Base-by-base conservation (phyloP, 2,888 invertebrate genomes). In the Hyposoter dolosus region DNA sequence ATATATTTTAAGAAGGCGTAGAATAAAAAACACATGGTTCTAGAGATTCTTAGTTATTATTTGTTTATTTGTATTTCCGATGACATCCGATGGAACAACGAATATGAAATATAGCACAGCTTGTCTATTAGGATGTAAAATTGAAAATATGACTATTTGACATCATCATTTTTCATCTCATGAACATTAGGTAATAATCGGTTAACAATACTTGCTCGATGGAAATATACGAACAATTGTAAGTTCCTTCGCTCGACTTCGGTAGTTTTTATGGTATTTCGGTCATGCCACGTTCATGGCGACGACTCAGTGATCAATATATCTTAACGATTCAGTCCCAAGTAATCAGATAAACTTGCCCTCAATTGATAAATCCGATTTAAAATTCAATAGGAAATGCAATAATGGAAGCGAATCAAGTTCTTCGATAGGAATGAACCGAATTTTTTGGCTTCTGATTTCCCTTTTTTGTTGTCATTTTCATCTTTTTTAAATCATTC, bases 361-460 rank as follows among this genome's bases (percentile, higher is more conserved):
- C 45, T 69, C 3, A 69, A 69, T 69, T 23, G 28, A 69, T 3
- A 28, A 15, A 23, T 45, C 23, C 43, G 17, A 69, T 60, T 60
- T 17, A 47, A 68, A 69, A 45, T 69, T 17, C 43, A 69, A 23
- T n/a, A 15, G n/a, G 0, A 69, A 68, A 17, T 68, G 19, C 10
- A 68, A 12, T 19, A 45, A 9, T 40, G 10, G 45, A 40, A 15
- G 1, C 15, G 15, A 7, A 47, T 28, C 45, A 23, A 15, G 23
- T 68, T 12, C 10, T 68, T 35, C 12, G 43, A 23, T 68, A 23
- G 68, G 7, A 45, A 45, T 45, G 19, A 23, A 45, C n/a, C 15
- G 5, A 45, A 23, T 45, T 15, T 19, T 19, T 53, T 53, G 19
- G 66, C 97, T 56, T 23, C 23, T 56, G 23, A 19, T 10, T 40